These are phyloP conservation scores for Myioborus melanocephalus DNA, from an alignment of 2,797 vertebrate genomes.

Conservation along the genomic window DNA sequence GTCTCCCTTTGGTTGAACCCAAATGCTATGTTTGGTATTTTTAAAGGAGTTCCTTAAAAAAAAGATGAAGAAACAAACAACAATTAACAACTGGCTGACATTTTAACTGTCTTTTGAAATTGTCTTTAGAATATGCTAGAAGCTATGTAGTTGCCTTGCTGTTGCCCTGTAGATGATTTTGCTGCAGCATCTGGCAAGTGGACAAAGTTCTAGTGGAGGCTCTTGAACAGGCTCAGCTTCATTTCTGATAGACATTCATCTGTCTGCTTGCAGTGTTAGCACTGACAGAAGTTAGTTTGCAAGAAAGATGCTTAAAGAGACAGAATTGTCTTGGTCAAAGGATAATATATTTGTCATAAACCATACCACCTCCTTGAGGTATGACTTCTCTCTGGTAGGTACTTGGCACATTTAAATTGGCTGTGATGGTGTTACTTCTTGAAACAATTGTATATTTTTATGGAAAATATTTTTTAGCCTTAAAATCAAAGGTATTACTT, in stretches of 20 bases:
- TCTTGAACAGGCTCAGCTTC: neutral
- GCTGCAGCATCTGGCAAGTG: neutral
- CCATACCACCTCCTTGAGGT: neutral
- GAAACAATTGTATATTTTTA: neutral
- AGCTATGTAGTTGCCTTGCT: neutral
- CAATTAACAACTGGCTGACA: neutral
- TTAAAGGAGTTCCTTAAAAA: neutral
- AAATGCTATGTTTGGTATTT: neutral
- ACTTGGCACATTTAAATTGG: neutral
- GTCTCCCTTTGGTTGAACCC: neutral
- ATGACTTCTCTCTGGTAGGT: neutral
- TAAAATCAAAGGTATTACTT: neutral
- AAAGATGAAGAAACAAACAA: neutral
- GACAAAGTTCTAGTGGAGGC: neutral
- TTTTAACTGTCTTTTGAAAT: neutral
- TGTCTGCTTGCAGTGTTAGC: neutral
- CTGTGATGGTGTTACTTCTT: neutral
- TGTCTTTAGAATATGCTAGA: neutral
- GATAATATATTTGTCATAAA: neutral
- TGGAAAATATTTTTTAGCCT: neutral
- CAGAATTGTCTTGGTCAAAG: neutral
- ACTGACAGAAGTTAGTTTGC: neutral
- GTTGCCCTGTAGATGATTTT: neutral
- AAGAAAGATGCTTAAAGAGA: neutral
- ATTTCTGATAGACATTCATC: neutral